Conservation (phyloP, 2,797 vertebrate species). For the Rhincodon typus region DNA sequence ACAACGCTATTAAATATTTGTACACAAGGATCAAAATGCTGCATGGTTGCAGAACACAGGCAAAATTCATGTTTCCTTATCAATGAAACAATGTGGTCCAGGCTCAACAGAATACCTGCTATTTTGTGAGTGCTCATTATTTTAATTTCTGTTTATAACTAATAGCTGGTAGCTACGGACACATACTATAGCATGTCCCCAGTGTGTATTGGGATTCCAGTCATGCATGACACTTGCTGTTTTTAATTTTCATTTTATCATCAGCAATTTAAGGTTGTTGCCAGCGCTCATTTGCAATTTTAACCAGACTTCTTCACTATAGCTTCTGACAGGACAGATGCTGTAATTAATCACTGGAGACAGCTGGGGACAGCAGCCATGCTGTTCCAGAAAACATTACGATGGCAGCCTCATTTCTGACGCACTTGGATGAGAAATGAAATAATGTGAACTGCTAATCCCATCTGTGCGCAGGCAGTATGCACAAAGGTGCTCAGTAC, state of each 20-base stretch:
- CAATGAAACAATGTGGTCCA: slow-evolving; percentile 14
- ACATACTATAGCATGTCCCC: slow-evolving; percentile 56
- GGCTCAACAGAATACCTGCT: slow-evolving; percentile 70
- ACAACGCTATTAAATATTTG: slow-evolving; percentile 79
- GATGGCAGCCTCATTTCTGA: slow-evolving; percentile 26
- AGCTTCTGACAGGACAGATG: slow-evolving; percentile 97
- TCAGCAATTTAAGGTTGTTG: slow-evolving; percentile 98
- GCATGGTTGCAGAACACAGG: slow-evolving; percentile 76
- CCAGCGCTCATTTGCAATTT: slow-evolving; percentile 96
- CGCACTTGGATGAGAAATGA: slow-evolving; percentile 38
- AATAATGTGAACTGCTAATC: slow-evolving; percentile 35
- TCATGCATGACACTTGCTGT: slow-evolving; percentile 84
- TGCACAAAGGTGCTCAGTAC: slow-evolving; percentile 31
- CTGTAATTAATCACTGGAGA: slow-evolving; percentile 95
- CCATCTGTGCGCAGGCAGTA: slow-evolving; percentile 27
- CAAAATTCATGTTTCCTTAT: slow-evolving; percentile 6
- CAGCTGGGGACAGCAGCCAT: slow-evolving; percentile 60
- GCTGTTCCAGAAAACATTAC: slow-evolving; percentile 33
- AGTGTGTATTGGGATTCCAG: slow-evolving; percentile 80
- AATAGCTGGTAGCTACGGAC: slow-evolving; percentile 63
- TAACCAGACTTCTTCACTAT: slow-evolving; percentile 90
- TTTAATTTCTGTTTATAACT: slow-evolving; percentile 56
- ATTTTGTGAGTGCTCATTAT: slow-evolving; percentile 70
- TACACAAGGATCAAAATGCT: slow-evolving; percentile 76
- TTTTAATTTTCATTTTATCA: slow-evolving; percentile 99